Conservation (phyloP, 1,140 invertebrate species). For the Zaprionus kolodkinae region DNA sequence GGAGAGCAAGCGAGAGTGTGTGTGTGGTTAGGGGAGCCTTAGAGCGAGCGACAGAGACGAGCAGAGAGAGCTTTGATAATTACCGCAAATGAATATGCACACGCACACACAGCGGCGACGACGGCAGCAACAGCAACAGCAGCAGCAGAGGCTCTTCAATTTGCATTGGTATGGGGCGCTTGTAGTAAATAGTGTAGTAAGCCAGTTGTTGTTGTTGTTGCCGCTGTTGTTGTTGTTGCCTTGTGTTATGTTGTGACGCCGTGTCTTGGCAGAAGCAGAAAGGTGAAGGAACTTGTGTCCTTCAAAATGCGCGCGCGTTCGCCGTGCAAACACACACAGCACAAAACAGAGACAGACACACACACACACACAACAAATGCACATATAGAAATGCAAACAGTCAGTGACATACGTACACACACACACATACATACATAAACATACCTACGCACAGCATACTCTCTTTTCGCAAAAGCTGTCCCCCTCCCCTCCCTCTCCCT, state of each 20-base stretch:
- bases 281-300: slow-evolving; percentile 79
- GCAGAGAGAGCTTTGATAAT: slow-evolving; percentile 52
- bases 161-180: slow-evolving; percentile 47
- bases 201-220: slow-evolving; percentile 12
- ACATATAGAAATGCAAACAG: neutral
- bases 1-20: neutral
- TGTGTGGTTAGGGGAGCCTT: no score
- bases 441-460: slow-evolving; percentile 6
- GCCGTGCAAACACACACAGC: slow-evolving; percentile 14
- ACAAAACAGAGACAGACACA: no score
- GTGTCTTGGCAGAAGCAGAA: slow-evolving; percentile 27
- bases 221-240: slow-evolving; percentile 14
- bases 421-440: slow-evolving; percentile 18
- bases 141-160: slow-evolving; percentile 12
- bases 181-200: slow-evolving; percentile 64
- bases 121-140: neutral
- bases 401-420: slow-evolving; percentile 17
- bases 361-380: slow-evolving; percentile 13
- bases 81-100: slow-evolving; percentile 56
- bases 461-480: neutral
- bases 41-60: slow-evolving; percentile 6
- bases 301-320: slow-evolving; percentile 75
- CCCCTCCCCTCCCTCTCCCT: no score
- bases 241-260: slow-evolving; percentile 24
- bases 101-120: slow-evolving; percentile 3